Base-by-base conservation (phyloP, 2,113 vertebrate species). In the Ictidomys tridecemlineatus region DNA sequence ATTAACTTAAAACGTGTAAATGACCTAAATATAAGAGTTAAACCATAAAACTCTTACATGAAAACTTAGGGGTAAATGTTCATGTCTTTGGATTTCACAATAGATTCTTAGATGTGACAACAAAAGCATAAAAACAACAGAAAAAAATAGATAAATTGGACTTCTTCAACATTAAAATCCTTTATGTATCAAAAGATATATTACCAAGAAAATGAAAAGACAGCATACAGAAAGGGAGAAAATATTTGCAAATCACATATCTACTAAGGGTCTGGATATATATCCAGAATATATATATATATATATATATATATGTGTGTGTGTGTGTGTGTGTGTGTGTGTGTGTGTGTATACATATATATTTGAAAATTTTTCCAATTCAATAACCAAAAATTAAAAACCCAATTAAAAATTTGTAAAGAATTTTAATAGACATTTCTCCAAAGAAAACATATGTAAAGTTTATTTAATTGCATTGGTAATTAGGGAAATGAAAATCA, bases 401-500 rank as follows among this genome's bases (percentile, higher is more conserved):
- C 9, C 8, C 69, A 51, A 76, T 74, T 73, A 58, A 63, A 94
- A 94, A 17, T 94, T 5, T 72, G 74, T 13, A 82, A 70, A 86
- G 14, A 67, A 74, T 24, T 92, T 37, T n/a, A 92, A 74, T 45
- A 56, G 48, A 56, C 17, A 95, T 73, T 80, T 74, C 45, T 67
- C 45, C 42, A 82, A 87, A 82, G 34, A 78, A 78, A 14, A 69
- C 14, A 72, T 61, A 45, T 85, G 16, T n/a, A 73, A 85, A 69
- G 20, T 53, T 79, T 45, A 12, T 37, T 90, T 93, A 85, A 69
- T 78, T 73, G 85, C 39, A 65, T 91, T 58, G 30, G 16, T 63
- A 39, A 93, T 85, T 65, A 85, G 24, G 56, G 42, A 85, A 96
- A 78, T 84, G 24, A 90, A 85, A 93, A 85, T 79, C 39, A 96